Base-by-base conservation (phyloP, 2,888 invertebrate species). In the Poecilus cupreus region DNA sequence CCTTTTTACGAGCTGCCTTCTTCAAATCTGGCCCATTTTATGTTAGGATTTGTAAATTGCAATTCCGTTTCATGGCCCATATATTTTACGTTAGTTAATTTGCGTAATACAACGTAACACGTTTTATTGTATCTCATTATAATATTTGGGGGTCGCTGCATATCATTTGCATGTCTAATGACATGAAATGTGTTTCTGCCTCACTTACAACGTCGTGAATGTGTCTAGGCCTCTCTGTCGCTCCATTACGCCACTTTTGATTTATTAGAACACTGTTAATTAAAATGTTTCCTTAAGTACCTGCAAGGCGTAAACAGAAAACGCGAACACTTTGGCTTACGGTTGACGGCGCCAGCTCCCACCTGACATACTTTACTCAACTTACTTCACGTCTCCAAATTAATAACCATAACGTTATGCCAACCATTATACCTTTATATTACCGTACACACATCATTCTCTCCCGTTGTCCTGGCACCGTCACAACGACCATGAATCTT, bases 101-200 rank as follows among this genome's bases (percentile, higher is more conserved):
- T 81, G 32, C 49, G 64, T 81, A 75, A 81, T 81, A 81, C 75
- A 80, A 60, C 37, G 20, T 81, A 74, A 81, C 75, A 75, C 64
- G 75, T 75, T 81, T 81, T 64, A 81, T 81, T 75, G 75, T 81
- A 46, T 74, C 75, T 81, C 81, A 81, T 81, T 81, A 81, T 75
- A 81, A 81, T 81, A 75, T 81, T 75, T 64, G 26, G 75, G 37
- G 20, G 22, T 39, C 46, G 77, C 18, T 51, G 81, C 75, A 75
- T 81, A 43, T 60, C 22, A 81, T 81, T 81, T 81, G 75, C 81
- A 81, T 81, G 49, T 57, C 64, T 81, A 81, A 81, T 81, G 81
- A 46, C 74, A 64, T 64, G 64, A 74, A 64, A 75, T 81, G 81
- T 75, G 51, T 75, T 32, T 72, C 20, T 37, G 5, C 32, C 32